Conservation (phyloP, 2,888 invertebrate species). For the Drosophila mimica region DNA sequence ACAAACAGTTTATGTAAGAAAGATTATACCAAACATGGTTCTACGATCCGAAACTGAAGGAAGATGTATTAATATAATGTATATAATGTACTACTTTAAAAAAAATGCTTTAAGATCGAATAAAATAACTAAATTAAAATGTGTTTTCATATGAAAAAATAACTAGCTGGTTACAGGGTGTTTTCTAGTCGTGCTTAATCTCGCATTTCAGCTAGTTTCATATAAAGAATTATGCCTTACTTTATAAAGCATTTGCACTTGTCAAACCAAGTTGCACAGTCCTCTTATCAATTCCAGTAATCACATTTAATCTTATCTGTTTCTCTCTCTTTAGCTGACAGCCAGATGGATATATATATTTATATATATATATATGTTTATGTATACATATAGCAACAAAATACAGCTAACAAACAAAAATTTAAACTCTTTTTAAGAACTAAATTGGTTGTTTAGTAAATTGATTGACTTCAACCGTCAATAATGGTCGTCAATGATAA, state of each 20-base stretch:
- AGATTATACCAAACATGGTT: no score
- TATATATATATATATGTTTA: conserved; percentile 20
- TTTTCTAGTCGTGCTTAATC: background rate
- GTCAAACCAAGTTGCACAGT: conserved; percentile 28
- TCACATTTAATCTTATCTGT: conserved; percentile 65
- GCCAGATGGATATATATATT: background rate
- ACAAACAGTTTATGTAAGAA: no score
- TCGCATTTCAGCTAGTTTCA: background rate
- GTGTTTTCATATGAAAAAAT: no score
- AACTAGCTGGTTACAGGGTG: background rate
- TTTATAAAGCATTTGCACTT: conserved; percentile 19
- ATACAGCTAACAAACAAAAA: background rate
- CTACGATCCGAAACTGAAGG: no score
- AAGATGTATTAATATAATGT: no score
- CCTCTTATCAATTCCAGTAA: conserved; percentile 46
- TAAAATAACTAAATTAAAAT: no score
- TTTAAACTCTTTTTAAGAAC: background rate
- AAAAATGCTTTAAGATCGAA: no score
- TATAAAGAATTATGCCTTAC: background rate
- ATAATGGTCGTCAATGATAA: background rate
- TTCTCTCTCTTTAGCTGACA: conserved; percentile 30
- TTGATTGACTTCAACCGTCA: background rate
- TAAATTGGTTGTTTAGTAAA: background rate
- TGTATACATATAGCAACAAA: background rate
- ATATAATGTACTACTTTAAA: no score